Conservation (phyloP, 2,113 vertebrate species). For the Corythaeola cristata region DNA sequence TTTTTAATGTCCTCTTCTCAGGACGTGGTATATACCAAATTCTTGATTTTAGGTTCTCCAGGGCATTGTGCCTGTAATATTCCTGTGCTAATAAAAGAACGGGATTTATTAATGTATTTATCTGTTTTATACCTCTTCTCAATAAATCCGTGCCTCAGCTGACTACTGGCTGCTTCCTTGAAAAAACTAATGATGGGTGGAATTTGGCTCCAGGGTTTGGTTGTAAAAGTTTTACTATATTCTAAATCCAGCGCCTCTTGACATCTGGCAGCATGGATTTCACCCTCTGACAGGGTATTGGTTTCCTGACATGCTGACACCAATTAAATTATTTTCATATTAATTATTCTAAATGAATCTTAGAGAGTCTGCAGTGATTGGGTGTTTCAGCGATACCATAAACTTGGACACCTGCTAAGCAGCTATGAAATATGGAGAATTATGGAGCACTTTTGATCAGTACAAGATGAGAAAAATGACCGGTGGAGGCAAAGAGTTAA, state of each 20-base stretch:
- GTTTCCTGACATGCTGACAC: background rate
- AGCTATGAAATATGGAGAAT: background rate
- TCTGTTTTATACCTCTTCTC: background rate
- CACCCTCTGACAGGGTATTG: background rate
- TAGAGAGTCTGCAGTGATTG: background rate
- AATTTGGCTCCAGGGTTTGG: background rate
- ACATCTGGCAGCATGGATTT: constrained; percentile 10
- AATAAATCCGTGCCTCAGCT: background rate
- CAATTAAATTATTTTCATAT: background rate
- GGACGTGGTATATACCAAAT: background rate
- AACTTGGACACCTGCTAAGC: background rate
- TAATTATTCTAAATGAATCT: background rate
- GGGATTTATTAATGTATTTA: background rate
- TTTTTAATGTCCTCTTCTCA: background rate
- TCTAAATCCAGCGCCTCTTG: background rate
- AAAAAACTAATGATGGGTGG: background rate
- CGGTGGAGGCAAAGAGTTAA: background rate
- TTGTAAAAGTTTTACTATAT: background rate
- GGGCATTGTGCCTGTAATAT: background rate
- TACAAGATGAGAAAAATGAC: background rate
- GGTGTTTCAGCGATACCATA: background rate
- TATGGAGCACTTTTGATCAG: background rate
- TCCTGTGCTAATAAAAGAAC: background rate
- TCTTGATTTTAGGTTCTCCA: background rate
- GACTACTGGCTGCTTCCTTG: background rate